Evolutionary conservation across 2,113 vertebrate species (phyloP), one percentile per base, ranked within the genome.

Genomic region (Gallinago paraguaiae): DNA sequence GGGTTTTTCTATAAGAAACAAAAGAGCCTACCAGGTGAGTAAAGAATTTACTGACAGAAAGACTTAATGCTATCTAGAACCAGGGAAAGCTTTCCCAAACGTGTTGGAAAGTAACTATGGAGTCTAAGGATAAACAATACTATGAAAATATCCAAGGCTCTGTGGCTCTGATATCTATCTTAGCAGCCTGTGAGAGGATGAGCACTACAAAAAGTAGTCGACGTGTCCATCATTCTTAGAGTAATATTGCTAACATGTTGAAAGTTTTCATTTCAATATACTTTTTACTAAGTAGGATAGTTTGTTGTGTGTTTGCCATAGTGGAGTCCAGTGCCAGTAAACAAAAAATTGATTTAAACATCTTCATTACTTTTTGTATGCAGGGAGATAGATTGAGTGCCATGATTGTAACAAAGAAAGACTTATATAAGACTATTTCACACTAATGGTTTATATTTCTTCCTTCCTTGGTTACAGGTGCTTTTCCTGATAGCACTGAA

Each of bases 11-110:
- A 4, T 71, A 91, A 25, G 10, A 88, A 45, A 33, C 88, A 91
- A 78, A 88, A 86, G 70, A 20, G 0, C n/a, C 35, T 45, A 61
- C 79, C 79, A 80, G 90, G 96, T 97, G 25, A 97, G 96, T 96
- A 85, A 92, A 89, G 22, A 72, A 76, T 76, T 86, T 87, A 65
- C 41, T 11, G 39, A 43, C 7, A 88, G 59, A 76, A 71, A 50
- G 14, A 45, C 17, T 54, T 54, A 63, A 51, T 31, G 4, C 39
- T 86, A 86, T 54, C 33, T 54, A 70, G 80, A 86, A 70, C 22
- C 27, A 67, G 31, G 27, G 14, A 30, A 10, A 45, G 8, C 14
- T 77, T 72, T 72, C 8, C 39, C 10, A 75, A 60, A 63, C 23
- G 10, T 17, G 8, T 45, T 90, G 46, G 13, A 60, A 92, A 81